These are phyloP conservation scores for Phyllotis vaccarum DNA, from an alignment of 2,797 vertebrate genomes.

Conservation along the genomic window DNA sequence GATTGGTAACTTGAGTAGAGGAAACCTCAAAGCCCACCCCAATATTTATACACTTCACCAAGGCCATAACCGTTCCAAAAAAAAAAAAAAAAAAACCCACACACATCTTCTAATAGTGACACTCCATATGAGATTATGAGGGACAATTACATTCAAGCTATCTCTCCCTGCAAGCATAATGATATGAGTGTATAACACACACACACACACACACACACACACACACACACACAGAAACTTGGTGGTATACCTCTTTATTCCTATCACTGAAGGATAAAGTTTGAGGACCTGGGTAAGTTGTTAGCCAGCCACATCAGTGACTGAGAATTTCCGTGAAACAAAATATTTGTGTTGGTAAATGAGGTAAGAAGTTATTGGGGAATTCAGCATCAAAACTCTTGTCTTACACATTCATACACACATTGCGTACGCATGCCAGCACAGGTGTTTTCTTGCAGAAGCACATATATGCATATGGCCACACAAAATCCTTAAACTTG, in stretches of 20 bases:
- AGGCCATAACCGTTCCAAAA: too few relatives aligned
- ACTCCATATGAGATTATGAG: neutral
- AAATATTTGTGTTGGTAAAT: neutral
- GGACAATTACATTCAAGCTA: neutral
- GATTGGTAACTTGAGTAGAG: neutral
- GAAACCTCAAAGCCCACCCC: neutral
- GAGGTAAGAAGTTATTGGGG: neutral
- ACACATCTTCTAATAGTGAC: neutral
- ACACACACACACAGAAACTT: neutral
- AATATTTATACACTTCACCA: neutral
- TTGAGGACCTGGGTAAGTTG: neutral
- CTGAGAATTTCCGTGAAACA: neutral
- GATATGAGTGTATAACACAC: neutral
- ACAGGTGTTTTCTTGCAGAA: neutral
- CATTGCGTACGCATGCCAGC: neutral
- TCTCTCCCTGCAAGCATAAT: neutral
- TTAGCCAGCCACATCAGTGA: neutral
- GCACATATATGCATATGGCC: neutral
- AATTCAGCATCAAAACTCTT: neutral
- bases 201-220: neutral
- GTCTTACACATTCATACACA: too few relatives aligned
- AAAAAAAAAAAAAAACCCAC: too few relatives aligned
- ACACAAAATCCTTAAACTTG: neutral
- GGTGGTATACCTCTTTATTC: neutral
- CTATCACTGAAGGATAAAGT: neutral